A percentile compares a stretch with the other conserved stretches of the same genome.
These are phyloP conservation scores for Pristionchus fissidentatus DNA, from an alignment of 2,888 invertebrate genomes.

Conservation along the genomic window DNA sequence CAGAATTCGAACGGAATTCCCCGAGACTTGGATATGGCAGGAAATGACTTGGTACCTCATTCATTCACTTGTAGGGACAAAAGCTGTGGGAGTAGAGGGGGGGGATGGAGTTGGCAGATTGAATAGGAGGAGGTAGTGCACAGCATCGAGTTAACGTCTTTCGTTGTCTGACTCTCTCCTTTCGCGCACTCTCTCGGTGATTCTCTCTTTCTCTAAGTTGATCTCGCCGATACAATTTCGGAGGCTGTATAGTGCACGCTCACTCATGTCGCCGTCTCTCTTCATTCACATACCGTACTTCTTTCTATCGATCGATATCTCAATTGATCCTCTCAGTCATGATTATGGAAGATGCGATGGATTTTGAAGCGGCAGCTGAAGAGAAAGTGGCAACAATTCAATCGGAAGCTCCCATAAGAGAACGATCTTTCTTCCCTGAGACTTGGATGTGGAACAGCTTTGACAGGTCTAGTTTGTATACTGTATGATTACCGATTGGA, in stretches of 20 bases:
- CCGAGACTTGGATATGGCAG: constrained; percentile 63
- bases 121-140: neutral
- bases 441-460: constrained; percentile 53
- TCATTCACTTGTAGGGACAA: neutral
- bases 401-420: neutral
- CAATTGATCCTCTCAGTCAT: neutral
- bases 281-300: too few relatives aligned
- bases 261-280: too few relatives aligned
- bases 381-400: neutral
- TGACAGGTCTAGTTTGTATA: neutral
- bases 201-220: too few relatives aligned
- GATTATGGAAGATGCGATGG: neutral
- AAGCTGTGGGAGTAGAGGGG: neutral
- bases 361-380: neutral
- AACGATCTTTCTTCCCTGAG: constrained; percentile 51
- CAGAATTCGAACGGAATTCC: constrained; percentile 58
- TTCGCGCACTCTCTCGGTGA: too few relatives aligned
- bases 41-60: constrained; percentile 4
- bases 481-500: neutral
- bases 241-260: too few relatives aligned
- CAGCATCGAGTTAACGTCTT: too few relatives aligned
- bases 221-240: too few relatives aligned
- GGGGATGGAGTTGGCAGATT: neutral
- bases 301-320: too few relatives aligned
- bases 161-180: too few relatives aligned